These are phyloP conservation scores for Heptranchias perlo DNA, from an alignment of 2,113 vertebrate species.

Conservation along the genomic window DNA sequence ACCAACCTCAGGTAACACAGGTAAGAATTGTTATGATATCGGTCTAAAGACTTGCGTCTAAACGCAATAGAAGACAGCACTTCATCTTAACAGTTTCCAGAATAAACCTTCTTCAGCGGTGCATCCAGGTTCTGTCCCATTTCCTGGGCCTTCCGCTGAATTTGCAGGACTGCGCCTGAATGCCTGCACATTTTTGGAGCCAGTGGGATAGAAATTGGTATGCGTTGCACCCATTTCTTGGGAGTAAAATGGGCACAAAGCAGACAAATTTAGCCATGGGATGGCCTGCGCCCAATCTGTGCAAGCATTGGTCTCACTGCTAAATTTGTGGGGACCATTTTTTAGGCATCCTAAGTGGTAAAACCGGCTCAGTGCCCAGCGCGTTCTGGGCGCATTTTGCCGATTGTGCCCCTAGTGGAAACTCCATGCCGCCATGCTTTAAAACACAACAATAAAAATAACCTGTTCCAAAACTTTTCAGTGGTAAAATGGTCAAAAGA, in stretches of 20 bases:
- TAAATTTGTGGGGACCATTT: neutral
- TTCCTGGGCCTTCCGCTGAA: neutral
- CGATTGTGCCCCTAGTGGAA: neutral
- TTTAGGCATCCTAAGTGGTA: neutral
- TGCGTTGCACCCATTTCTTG: neutral
- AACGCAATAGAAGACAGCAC: neutral
- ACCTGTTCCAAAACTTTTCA: neutral
- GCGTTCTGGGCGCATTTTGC: neutral
- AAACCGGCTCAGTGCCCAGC: neutral
- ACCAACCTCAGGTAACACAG: conserved; percentile 93
- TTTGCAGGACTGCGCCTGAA: neutral
- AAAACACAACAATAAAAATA: neutral
- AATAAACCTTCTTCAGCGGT: neutral
- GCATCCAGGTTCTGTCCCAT: neutral
- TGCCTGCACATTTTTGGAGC: neutral
- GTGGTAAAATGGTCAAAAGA: neutral
- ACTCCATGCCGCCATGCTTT: neutral
- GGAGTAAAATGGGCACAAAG: neutral
- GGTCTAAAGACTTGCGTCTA: neutral
- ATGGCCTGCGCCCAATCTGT: neutral
- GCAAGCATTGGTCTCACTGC: neutral
- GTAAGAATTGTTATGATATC: conserved; percentile 43
- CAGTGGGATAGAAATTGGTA: neutral
- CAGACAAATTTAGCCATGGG: neutral
- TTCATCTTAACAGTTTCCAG: neutral